Percentiles rank a stretch among this genome's conserved stretches.
These are phyloP conservation scores for Columbina picui DNA, from an alignment of 2,113 vertebrate genomes.

Conservation along the genomic window DNA sequence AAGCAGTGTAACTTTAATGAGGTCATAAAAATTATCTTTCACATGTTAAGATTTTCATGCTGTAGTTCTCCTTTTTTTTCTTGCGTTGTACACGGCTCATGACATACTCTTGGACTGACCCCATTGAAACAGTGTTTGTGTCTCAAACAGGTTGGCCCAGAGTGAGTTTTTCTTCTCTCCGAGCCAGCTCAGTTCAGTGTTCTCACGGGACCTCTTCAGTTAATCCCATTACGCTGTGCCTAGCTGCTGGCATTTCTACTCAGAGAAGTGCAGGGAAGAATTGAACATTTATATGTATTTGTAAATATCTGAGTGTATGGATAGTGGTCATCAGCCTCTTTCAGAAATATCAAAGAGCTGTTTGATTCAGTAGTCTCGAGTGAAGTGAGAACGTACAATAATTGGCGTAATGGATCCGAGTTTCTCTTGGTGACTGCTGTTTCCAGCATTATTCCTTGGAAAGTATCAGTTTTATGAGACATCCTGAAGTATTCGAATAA, in stretches of 20 bases:
- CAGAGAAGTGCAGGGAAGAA: background rate
- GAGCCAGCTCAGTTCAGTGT: background rate
- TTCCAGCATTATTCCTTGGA: background rate
- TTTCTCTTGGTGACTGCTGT: background rate
- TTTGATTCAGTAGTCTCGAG: background rate
- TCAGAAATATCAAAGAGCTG: background rate
- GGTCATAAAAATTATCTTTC: background rate
- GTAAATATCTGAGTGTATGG: background rate
- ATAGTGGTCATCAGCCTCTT: background rate
- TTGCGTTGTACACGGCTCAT: background rate
- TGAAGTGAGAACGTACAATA: background rate
- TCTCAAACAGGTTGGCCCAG: background rate
- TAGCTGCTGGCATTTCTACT: background rate
- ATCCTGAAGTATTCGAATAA: background rate
- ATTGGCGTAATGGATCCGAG: background rate
- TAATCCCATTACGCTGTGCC: fast-evolving
- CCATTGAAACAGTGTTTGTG: background rate
- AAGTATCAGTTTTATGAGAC: background rate
- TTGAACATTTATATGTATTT: background rate
- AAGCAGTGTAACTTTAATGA: background rate
- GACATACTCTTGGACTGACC: background rate
- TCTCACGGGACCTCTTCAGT: background rate
- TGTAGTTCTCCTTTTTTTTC: background rate
- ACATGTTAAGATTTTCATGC: background rate
- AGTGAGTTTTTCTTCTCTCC: background rate